Evolutionary conservation across 2,113 vertebrate genomes (phyloP), one percentile per base, ranked within the genome.

Genomic region (Gasterosteus aculeatus): DNA sequence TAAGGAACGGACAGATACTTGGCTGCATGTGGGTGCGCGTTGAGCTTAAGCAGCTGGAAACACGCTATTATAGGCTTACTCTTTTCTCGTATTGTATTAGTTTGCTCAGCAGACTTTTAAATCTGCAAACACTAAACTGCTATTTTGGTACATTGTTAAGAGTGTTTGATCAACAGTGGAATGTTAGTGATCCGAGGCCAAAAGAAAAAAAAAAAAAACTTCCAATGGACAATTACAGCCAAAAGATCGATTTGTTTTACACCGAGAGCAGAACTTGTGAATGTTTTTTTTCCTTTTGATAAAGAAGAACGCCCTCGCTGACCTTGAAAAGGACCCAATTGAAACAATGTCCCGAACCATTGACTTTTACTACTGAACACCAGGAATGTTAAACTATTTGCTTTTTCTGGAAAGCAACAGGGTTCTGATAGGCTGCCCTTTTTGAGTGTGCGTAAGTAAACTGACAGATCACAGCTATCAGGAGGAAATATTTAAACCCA

Each of bases 331-430:
- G 41, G 77, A 62, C 53, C 65, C 70, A 78, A 60, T 3, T 54
- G 0, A 54, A 81, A 72, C n/a, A 73, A 71, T 31, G 60, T 46
- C 69, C 74, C 58, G 44, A 71, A 65, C 18, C 12, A 61, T 70
- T 78, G 64, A 33, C 26, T 73, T 81, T 87, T 77, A 78, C 51
- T 61, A 75, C 75, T 82, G 75, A 87, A 75, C 11, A 35, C 69
- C 58, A 77, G 74, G 53, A 75, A 82, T 59, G 72, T 77, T 39
- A 75, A 83, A 78, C 71, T 53, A 60, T 16, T 49, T 67, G 5
- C 38, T 44, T 38, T 56, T 49, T 42, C 61, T 46, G 44, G 7
- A 78, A 59, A 64, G 58, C 65, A 70, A 26, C 29, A 19, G 51
- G 33, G 26, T 44, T 79, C 29, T 49, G 63, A 44, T 49, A 66